Evolutionary conservation across 1,140 invertebrate species (phyloP), one percentile per base, ranked within the genome.

Genomic region (Gyrodactylus bullatarudis): DNA sequence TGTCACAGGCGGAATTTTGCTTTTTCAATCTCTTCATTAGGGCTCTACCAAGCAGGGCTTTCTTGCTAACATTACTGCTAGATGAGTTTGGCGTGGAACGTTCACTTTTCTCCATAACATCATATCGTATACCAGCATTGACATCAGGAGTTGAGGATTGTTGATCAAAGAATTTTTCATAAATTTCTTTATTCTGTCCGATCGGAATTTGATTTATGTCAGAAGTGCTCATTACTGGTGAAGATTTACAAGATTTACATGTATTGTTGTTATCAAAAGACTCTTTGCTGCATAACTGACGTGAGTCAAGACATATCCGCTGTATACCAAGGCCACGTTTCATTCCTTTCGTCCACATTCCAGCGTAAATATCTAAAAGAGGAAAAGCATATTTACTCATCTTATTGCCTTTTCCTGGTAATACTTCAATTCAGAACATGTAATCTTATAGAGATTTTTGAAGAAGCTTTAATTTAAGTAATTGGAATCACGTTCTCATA

Each of bases 351-450:
- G 26, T 24, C 72, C 72, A 73, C 34, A 68, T 68, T 21, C 72
- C 72, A 68, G 72, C 34, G n/a, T 54, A 54, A 54, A 54, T 8
- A 54, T 54, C 34, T 54, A 54, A 54, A 54, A 54, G n/a, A 54
- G n/a, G n/a, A n/a, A n/a, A n/a, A n/a, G n/a, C n/a, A n/a, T n/a
- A n/a, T n/a, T n/a, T n/a, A n/a, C n/a, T n/a, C n/a, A n/a, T n/a
- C n/a, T n/a, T n/a, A n/a, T n/a, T n/a, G n/a, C n/a, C n/a, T n/a
- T n/a, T n/a, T n/a, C n/a, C n/a, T n/a, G n/a, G n/a, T n/a, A n/a
- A n/a, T n/a, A n/a, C n/a, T n/a, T n/a, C n/a, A n/a, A n/a, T n/a
- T n/a, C n/a, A n/a, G n/a, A n/a, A n/a, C n/a, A n/a, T n/a, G n/a
- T n/a, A n/a, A n/a, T n/a, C n/a, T n/a, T n/a, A n/a, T n/a, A n/a